phyloP scores from a whole-genome alignment of 2,888 invertebrate species.

The Brachypalpus laphriformis region DNA sequence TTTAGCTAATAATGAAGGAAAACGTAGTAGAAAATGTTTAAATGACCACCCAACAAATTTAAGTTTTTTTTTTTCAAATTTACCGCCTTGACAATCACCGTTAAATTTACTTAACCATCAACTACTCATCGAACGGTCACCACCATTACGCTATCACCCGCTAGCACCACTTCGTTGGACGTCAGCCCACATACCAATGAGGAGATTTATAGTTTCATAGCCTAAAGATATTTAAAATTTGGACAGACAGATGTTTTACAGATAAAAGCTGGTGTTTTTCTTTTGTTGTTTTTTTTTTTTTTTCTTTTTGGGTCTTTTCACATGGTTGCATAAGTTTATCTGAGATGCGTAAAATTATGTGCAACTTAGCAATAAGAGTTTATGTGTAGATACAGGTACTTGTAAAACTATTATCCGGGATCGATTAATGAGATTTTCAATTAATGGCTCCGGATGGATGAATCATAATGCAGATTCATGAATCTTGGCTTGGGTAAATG shows the following conservation, averaged over 20 bases:
- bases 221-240: slow-evolving; percentile 33
- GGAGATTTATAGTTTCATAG: slow-evolving; percentile 35
- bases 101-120: slow-evolving; percentile 41
- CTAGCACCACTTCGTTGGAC: not conserved
- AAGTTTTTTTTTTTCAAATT: too few relatives aligned
- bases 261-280: slow-evolving; percentile 16
- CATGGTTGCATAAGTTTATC: slow-evolving; percentile 38
- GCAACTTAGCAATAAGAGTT: not conserved
- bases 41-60: too few relatives aligned
- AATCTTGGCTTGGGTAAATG: not conserved
- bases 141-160: not conserved
- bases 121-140: slow-evolving; percentile 35
- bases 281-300: slow-evolving; percentile 11
- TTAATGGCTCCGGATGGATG: slow-evolving; percentile 5
- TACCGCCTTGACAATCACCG: slow-evolving; percentile 42
- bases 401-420: not conserved
- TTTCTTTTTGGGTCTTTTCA: not conserved
- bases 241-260: slow-evolving; percentile 49
- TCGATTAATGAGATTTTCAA: slow-evolving; percentile 22
- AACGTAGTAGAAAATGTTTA: slow-evolving; percentile 9
- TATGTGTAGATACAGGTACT: not conserved
- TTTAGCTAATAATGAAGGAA: slow-evolving; percentile 5
- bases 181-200: slow-evolving; percentile 5
- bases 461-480: slow-evolving; percentile 12
- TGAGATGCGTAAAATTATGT: not conserved